Evolutionary conservation across 2,888 invertebrate species (phyloP).

Genomic region (Acanthosepion pharaonis): DNA sequence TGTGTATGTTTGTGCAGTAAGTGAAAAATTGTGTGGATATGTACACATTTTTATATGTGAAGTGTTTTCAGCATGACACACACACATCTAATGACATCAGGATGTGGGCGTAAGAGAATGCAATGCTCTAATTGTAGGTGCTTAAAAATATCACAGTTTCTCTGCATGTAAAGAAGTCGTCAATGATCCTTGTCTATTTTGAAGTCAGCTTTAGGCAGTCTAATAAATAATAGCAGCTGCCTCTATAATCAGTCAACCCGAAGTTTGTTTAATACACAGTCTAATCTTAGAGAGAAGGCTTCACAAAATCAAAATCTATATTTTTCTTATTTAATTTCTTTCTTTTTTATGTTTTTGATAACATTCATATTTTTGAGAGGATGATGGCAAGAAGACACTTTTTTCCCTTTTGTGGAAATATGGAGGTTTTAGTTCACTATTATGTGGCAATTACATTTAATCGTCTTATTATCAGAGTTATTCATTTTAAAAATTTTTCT

Average conservation of each 20-base stretch:
- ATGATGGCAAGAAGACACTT: no score
- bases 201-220: neutral
- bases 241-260: neutral
- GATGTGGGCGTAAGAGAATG: neutral
- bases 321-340: neutral
- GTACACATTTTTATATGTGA: no score
- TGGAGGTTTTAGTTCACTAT: no score
- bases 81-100: neutral
- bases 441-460: no score
- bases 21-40: neutral
- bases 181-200: slow-evolving; percentile 9
- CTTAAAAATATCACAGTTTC: slow-evolving; percentile 4
- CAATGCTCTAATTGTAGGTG: neutral
- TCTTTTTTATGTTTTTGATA: no score
- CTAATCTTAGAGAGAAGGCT: neutral
- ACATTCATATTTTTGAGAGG: no score
- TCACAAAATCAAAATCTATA: neutral
- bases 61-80: no score
- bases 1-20: neutral
- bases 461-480: no score
- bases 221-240: neutral
- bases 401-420: no score
- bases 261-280: slow-evolving; percentile 6
- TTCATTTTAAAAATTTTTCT: no score
- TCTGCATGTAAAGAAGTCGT: neutral